phyloP scores from a whole-genome alignment of 2,113 vertebrate species.

The Stomatorhinus ivindoensis region DNA sequence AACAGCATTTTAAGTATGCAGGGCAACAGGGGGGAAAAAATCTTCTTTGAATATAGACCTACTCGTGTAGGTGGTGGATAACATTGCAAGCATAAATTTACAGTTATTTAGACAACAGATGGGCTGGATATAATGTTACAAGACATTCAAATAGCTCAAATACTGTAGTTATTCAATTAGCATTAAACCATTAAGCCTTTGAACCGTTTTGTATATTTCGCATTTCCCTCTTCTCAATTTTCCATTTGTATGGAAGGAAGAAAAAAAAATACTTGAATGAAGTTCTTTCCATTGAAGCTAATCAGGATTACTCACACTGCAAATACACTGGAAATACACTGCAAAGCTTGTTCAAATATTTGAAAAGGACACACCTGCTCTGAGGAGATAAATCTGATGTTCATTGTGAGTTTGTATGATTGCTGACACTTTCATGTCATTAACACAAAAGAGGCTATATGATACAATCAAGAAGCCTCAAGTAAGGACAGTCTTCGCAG shows the following conservation, averaged over 20 bases:
- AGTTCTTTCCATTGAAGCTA: not conserved
- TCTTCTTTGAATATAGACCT: not conserved
- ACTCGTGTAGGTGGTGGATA: not conserved
- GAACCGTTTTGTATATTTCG: not conserved
- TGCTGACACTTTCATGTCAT: not conserved
- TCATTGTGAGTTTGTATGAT: not conserved
- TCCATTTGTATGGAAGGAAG: not conserved
- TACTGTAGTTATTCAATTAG: not conserved
- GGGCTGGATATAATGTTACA: not conserved
- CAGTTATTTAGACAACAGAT: not conserved
- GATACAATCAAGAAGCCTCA: not conserved
- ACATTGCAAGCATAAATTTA: not conserved
- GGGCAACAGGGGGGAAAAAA: not conserved
- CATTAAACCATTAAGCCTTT: not conserved
- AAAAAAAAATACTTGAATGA: not conserved
- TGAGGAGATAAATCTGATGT: not conserved
- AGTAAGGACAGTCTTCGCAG: not conserved
- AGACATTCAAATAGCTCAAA: not conserved
- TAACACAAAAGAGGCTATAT: not conserved
- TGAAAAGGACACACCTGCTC: slow-evolving; percentile 1
- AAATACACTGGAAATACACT: not conserved
- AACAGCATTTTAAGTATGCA: not conserved
- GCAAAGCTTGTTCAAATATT: not conserved
- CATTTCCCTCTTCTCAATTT: not conserved
- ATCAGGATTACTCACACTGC: not conserved